Evolutionary conservation across 30 jellyfish, hydroid and myxozoan genomes (phyloP), one percentile per base, ranked within the genome.

Genomic region (Cassiopea xamachana): DNA sequence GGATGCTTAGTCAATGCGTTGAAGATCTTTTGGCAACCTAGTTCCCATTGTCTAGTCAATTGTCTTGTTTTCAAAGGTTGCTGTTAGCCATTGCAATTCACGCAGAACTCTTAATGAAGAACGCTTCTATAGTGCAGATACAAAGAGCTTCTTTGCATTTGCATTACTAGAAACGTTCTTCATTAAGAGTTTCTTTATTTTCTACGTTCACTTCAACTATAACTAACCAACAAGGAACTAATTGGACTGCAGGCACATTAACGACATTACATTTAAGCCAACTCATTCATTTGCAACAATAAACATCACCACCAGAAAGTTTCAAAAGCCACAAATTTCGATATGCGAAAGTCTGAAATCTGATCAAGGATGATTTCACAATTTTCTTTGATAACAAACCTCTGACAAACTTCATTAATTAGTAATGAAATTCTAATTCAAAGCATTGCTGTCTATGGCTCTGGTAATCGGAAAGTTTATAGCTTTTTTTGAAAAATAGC

Each of bases 341-440:
- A 71, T 43, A 14, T 71, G 80, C 5, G 58, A 71, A 19, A 71
- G 55, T 71, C 51, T 43, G 80, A 71, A 71, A 43, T 71, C 80
- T 71, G 80, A 71, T 71, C n/a, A 71, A 71, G 7, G 55, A 71
- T 71, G 39, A 71, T 71, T 71, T 71, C 55, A 71, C 43, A 71
- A n/a, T 19, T 12, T 71, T 27, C 80, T 27, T 39, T 6, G 80
- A 19, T 71, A 71, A 71, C 80, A 71, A 27, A 71, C 58, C 80
- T 71, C 5, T 43, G 80, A 71, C 39, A 71, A 71, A 71, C 80
- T 71, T 64, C 74, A 71, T 71, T 71, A 71, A 71, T 71, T 71
- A 71, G 39, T 71, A n/a, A 71, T 71, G 80, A 71, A 43, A 71
- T 2, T 71, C 50, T 43, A 71, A n/a, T 71, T 71, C 80, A 71